phyloP scores from a whole-genome alignment of 2,113 vertebrate genomes.

The Hyaena hyaena region DNA sequence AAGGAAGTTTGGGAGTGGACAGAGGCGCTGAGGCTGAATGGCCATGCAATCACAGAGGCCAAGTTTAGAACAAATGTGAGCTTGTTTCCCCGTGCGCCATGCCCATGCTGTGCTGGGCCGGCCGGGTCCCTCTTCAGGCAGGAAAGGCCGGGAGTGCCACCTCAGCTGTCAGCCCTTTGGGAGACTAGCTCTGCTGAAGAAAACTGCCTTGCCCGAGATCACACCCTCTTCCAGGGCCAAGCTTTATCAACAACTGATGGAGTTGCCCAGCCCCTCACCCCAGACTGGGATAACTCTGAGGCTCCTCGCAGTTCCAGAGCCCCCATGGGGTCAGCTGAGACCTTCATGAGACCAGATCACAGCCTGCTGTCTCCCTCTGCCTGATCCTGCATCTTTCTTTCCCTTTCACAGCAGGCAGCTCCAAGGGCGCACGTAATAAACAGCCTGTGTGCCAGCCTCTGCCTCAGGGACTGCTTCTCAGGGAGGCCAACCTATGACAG shows the following conservation, averaged over 20 bases:
- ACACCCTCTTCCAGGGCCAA: background rate
- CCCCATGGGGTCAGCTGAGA: background rate
- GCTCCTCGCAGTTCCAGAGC: background rate
- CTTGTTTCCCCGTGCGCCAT: background rate
- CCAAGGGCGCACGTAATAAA: background rate
- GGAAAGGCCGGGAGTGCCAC: background rate
- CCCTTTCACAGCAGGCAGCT: background rate
- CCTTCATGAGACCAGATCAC: background rate
- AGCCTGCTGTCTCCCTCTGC: background rate
- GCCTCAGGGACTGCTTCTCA: background rate
- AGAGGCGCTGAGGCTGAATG: background rate
- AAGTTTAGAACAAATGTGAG: background rate
- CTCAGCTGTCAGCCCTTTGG: background rate
- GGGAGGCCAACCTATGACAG: background rate
- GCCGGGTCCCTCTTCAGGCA: background rate
- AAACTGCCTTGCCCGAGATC: background rate
- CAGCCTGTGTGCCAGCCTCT: accelerated
- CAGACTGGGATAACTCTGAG: background rate
- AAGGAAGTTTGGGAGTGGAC: background rate
- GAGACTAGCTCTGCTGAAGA: background rate
- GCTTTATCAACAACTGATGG: background rate
- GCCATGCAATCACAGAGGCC: background rate
- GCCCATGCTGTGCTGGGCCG: background rate
- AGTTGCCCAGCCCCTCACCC: background rate
- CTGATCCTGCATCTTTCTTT: background rate